Percentiles rank a stretch among this genome's conserved stretches.
Conservation (phyloP, 2,113 vertebrate genomes). For the Xenus cinereus region DNA sequence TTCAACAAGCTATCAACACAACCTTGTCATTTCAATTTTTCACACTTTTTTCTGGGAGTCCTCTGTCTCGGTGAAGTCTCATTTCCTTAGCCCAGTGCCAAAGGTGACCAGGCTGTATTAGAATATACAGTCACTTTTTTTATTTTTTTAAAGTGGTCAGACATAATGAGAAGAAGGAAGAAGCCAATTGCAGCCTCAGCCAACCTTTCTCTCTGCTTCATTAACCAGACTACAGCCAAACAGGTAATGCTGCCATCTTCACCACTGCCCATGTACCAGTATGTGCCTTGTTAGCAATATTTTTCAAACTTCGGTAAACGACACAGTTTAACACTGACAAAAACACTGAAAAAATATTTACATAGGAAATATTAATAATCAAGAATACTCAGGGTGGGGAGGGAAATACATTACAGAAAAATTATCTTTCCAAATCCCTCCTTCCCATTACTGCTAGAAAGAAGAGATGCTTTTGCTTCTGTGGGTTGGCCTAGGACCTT, state of each 20-base stretch:
- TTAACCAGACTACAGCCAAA: not conserved
- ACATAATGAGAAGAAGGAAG: not conserved
- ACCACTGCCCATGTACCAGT: not conserved
- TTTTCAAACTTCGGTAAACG: not conserved
- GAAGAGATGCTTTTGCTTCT: not conserved
- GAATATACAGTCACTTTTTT: not conserved
- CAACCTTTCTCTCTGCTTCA: not conserved
- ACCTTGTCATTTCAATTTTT: slow-evolving; percentile 73
- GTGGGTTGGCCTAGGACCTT: not conserved
- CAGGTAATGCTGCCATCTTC: not conserved
- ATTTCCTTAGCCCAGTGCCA: slow-evolving; percentile 27
- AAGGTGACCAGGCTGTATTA: slow-evolving; percentile 33
- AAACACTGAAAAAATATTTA: not conserved
- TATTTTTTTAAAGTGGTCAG: not conserved
- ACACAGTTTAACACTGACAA: not conserved
- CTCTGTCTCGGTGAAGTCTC: slow-evolving; percentile 20
- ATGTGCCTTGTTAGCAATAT: not conserved
- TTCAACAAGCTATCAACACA: slow-evolving; percentile 59
- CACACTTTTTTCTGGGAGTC: slow-evolving; percentile 64
- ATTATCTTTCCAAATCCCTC: not conserved
- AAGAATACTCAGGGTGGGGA: accelerated
- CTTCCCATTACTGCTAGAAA: not conserved
- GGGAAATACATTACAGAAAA: not conserved
- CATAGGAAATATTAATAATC: not conserved
- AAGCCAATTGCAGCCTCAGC: not conserved